A percentile compares a stretch with the other conserved stretches of the same genome.
Evolutionary conservation across 2,888 invertebrate species (phyloP).

Genomic region (Habrosyne pyritoides): DNA sequence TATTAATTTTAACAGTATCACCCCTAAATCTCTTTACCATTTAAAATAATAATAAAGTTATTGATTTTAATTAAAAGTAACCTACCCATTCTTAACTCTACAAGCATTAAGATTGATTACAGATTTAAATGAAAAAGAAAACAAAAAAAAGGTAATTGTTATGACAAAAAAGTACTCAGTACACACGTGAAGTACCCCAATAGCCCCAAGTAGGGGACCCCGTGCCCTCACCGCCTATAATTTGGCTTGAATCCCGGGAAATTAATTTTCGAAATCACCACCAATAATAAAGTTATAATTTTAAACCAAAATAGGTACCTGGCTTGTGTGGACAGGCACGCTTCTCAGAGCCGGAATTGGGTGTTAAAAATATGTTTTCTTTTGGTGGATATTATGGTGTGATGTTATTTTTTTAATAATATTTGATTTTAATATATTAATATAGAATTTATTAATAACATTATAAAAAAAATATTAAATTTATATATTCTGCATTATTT

Average conservation of each 20-base stretch:
- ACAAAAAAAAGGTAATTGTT: background rate
- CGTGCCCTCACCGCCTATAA: slow-evolving; percentile 56
- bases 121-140: background rate
- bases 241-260: slow-evolving; percentile 75
- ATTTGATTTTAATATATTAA: background rate
- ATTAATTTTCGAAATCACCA: slow-evolving; percentile 79
- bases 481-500: no score
- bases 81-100: background rate
- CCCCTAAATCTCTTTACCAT: no score
- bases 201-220: slow-evolving; percentile 16
- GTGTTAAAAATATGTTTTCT: background rate
- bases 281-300: slow-evolving; percentile 81
- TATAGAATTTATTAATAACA: no score
- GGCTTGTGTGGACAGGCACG: slow-evolving; percentile 53
- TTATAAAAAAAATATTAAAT: no score
- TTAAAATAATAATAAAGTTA: no score
- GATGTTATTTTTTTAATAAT: background rate
- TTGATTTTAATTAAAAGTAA: background rate
- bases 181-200: slow-evolving; percentile 7
- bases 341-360: slow-evolving; percentile 51
- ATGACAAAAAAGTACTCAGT: slow-evolving; percentile 1
- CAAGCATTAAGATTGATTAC: background rate
- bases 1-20: background rate
- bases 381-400: background rate
- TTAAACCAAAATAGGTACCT: slow-evolving; percentile 69